These are phyloP conservation scores for Dinothrombium tinctorium DNA, from an alignment of 1,140 invertebrate genomes.

Conservation along the genomic window DNA sequence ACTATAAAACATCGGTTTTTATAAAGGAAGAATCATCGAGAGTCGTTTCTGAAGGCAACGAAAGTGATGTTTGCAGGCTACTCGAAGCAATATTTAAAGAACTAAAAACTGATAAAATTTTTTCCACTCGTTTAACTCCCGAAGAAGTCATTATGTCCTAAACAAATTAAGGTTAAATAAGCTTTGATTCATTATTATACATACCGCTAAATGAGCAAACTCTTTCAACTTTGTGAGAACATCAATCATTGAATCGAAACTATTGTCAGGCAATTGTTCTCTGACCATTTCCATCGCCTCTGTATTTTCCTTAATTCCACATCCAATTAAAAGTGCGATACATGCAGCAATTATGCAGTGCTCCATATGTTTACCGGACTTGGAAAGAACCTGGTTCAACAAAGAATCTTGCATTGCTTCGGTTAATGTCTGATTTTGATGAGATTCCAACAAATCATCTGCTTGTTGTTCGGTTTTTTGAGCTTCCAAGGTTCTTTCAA, in stretches of 20 bases:
- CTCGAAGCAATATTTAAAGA: no score
- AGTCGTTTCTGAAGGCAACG: no score
- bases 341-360: slow-evolving; percentile 89
- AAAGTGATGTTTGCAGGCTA: no score
- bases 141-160: slow-evolving; percentile 13
- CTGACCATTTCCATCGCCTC: slow-evolving; percentile 45
- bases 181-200: slow-evolving; percentile 31
- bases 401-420: slow-evolving; percentile 16
- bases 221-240: slow-evolving; percentile 81
- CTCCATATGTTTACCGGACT: slow-evolving; percentile 94
- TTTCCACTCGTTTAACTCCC: slow-evolving; percentile 11
- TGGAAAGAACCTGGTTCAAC: slow-evolving; percentile 42
- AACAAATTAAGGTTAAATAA: neutral
- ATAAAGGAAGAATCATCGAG: no score
- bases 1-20: no score
- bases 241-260: slow-evolving; percentile 58
- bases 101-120: slow-evolving; percentile 12
- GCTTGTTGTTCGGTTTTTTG: slow-evolving; percentile 66
- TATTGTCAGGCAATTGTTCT: slow-evolving; percentile 43
- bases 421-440: slow-evolving; percentile 16
- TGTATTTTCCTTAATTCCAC: slow-evolving; percentile 61
- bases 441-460: slow-evolving; percentile 39
- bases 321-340: slow-evolving; percentile 68
- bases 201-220: slow-evolving; percentile 87
- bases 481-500: slow-evolving; percentile 43